Conservation (phyloP, 2,888 invertebrate species). For the Napeogenes sylphis region DNA sequence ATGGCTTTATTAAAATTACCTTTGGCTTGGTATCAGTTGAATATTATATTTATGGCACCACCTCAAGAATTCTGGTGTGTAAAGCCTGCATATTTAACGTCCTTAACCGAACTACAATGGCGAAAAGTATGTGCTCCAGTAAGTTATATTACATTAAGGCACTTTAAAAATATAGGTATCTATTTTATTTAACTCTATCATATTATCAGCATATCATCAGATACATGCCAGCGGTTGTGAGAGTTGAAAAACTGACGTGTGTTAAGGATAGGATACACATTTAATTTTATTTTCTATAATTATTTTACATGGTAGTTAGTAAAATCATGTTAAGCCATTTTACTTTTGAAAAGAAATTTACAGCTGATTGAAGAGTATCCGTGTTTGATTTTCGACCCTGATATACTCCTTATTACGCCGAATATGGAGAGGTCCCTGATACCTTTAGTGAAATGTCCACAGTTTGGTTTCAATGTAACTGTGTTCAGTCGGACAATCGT, state of each 20-base stretch:
- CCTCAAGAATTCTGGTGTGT: slow-evolving; percentile 79
- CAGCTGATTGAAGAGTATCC: slow-evolving; percentile 60
- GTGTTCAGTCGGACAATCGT: slow-evolving; percentile 80
- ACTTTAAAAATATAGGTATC: too few relatives aligned
- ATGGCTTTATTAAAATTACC: slow-evolving; percentile 79
- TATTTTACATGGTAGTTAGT: too few relatives aligned
- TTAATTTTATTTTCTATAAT: too few relatives aligned
- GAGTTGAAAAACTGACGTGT: too few relatives aligned
- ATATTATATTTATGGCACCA: slow-evolving; percentile 80
- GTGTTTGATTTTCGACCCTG: slow-evolving; percentile 66
- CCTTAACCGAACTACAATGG: slow-evolving; percentile 63
- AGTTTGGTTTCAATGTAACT: slow-evolving; percentile 75
- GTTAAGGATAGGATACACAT: too few relatives aligned
- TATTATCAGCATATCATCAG: too few relatives aligned
- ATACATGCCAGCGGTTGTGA: too few relatives aligned
- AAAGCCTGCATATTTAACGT: slow-evolving; percentile 48
- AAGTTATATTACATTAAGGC: slow-evolving; percentile 31
- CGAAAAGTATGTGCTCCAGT: slow-evolving; percentile 60
- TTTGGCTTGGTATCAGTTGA: slow-evolving; percentile 80
- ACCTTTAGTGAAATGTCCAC: slow-evolving; percentile 55
- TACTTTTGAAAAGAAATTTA: slow-evolving; percentile 20
- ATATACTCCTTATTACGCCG: slow-evolving; percentile 46
- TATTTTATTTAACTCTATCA: neutral
- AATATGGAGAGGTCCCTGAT: slow-evolving; percentile 46
- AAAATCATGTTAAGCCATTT: too few relatives aligned